Evolutionary conservation across 1,140 invertebrate genomes (phyloP).

Genomic region (Nebria ingens): DNA sequence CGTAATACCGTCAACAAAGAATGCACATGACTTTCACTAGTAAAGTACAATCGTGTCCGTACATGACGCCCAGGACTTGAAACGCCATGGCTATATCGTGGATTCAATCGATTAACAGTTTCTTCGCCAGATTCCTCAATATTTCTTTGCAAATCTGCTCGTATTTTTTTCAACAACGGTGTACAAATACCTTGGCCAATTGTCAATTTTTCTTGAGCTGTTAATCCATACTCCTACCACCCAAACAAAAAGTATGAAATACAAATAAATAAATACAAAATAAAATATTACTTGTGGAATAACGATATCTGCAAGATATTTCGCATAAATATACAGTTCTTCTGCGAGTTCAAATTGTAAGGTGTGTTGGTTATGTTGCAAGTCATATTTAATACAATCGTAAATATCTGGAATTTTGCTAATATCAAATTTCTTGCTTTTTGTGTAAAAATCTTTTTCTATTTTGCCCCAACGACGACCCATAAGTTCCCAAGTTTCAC

Average conservation of each 20-base stretch:
- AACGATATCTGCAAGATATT: constrained; percentile 94
- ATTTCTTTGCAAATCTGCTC: constrained; percentile 88
- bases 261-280: neutral
- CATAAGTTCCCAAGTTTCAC: constrained; percentile 98
- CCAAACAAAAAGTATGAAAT: constrained; percentile 22
- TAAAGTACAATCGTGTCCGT: constrained; percentile 94
- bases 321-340: constrained; percentile 89
- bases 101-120: constrained; percentile 90
- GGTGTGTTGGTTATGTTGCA: constrained; percentile 95
- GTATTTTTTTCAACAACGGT: constrained; percentile 91
- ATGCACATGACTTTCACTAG: constrained; percentile 98
- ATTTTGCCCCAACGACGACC: constrained; percentile 96
- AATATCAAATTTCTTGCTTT: constrained; percentile 89
- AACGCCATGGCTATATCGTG: constrained; percentile 94
- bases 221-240: constrained; percentile 95
- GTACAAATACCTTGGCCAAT: constrained; percentile 97
- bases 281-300: constrained; percentile 76
- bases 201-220: constrained; percentile 88
- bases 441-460: constrained; percentile 95
- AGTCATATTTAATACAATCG: constrained; percentile 98
- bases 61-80: constrained; percentile 96
- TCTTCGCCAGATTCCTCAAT: constrained; percentile 81
- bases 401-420: constrained; percentile 99
- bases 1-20: constrained; percentile 91
- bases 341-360: constrained; percentile 89